Evolutionary conservation across 2,113 vertebrate species (phyloP), one percentile per base, ranked within the genome.

Genomic region (Engraulis encrasicolus): DNA sequence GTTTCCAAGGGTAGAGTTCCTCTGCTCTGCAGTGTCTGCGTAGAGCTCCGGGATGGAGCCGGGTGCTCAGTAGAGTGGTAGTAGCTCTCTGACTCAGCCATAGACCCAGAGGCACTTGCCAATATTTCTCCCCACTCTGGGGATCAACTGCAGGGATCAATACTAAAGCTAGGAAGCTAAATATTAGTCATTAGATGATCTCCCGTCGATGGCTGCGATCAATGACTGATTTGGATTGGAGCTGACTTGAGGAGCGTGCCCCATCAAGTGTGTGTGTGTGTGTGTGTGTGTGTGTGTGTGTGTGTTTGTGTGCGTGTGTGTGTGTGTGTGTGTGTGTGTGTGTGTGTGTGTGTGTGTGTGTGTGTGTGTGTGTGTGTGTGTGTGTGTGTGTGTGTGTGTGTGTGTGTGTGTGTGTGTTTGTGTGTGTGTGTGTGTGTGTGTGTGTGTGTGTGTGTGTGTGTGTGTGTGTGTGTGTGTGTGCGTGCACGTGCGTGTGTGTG

Each of bases 131-230:
- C 23, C n/a, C 23, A 37, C 34, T n/a, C 50, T 18, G 27, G 12
- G 52, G 27, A 89, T 82, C 85, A 14, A 81, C 77, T 86, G 50
- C 54, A 79, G 86, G 89, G 90, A 91, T 92, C 91, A 80, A 90
- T 92, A 84, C 79, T 14, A 81, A 85, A 85, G 87, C 85, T 31
- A 87, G 87, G 89, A 91, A 86, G 93, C 91, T 92, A 90, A 92
- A 93, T 92, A 93, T 92, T 93, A 93, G 92, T 90, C 91, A 91
- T 89, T 85, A 81, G 90, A 85, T 66, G 15, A 91, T 94, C 89
- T 88, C 90, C 85, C 88, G 86, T 88, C 88, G 90, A 90, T 88
- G 87, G 87, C 89, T 88, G 84, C 86, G 87, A 93, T 92, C 92
- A 86, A 92, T 92, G 84, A 79, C 50, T 85, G 87, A 91, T 90